Evolutionary conservation across 1,140 invertebrate genomes (phyloP).

Genomic region (Drusus annulatus): DNA sequence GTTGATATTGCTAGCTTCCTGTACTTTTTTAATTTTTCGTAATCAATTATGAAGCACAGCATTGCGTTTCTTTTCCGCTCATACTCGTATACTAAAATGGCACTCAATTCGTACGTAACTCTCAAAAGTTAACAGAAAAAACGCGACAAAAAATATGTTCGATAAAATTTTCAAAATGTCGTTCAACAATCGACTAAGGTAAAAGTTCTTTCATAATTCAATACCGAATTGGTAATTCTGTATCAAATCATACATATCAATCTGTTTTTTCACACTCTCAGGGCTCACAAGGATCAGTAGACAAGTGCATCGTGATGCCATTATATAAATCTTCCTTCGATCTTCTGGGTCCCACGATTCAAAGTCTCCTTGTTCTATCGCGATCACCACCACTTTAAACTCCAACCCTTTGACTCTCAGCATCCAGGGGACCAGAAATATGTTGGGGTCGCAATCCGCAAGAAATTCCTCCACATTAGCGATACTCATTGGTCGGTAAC

Average conservation of each 20-base stretch:
- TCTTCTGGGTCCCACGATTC: constrained; percentile 63
- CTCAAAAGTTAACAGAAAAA: too few species aligned
- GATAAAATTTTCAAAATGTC: too few species aligned
- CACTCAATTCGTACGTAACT: too few species aligned
- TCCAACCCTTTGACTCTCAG: constrained; percentile 64
- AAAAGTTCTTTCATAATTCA: neutral
- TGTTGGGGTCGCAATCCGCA: constrained; percentile 58
- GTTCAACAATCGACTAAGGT: too few species aligned
- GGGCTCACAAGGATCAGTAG: constrained; percentile 62
- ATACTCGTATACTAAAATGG: too few species aligned
- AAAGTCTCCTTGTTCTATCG: constrained; percentile 63
- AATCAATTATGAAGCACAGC: too few species aligned
- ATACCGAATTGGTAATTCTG: constrained; percentile 58
- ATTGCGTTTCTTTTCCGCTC: too few species aligned
- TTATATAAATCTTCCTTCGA: constrained; percentile 63
- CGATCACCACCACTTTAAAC: constrained; percentile 65
- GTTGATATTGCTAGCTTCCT: too few species aligned
- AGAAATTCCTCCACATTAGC: constrained; percentile 63
- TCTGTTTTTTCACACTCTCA: constrained; percentile 55
- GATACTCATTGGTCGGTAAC: constrained; percentile 61
- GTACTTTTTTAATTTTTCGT: too few species aligned
- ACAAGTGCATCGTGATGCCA: constrained; percentile 64
- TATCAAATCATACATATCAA: constrained; percentile 59
- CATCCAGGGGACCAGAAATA: constrained; percentile 63
- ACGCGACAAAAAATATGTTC: too few species aligned